A percentile compares a stretch with the other conserved stretches of the same genome.
These are phyloP conservation scores for Poecile montanus DNA, from an alignment of 2,797 vertebrate species.

Conservation along the genomic window DNA sequence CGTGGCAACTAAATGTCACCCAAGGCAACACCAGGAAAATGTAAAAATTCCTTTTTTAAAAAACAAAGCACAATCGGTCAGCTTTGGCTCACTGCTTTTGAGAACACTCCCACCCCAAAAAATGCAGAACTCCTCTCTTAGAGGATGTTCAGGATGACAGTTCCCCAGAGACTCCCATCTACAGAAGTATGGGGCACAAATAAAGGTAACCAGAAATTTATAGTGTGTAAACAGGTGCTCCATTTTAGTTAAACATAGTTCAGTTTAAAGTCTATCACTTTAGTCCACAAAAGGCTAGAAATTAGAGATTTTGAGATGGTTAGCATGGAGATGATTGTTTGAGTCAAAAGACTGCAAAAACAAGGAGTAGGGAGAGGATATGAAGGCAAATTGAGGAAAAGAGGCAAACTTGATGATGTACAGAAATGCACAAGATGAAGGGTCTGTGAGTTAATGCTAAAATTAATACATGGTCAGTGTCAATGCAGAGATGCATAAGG, in stretches of 20 bases:
- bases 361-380: background rate
- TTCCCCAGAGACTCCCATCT: fast-evolving
- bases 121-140: no score
- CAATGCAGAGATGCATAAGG: background rate
- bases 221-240: fast-evolving
- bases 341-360: background rate
- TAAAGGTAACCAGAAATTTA: background rate
- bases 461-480: background rate
- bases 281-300: background rate
- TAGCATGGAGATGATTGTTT: background rate
- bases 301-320: background rate
- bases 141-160: background rate
- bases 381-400: background rate
- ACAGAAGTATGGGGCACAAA: background rate
- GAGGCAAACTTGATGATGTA: background rate
- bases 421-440: background rate
- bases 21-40: background rate
- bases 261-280: background rate
- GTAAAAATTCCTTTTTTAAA: no score
- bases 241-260: background rate
- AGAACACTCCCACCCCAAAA: background rate
- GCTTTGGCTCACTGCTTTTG: background rate
- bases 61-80: background rate
- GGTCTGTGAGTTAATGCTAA: background rate
- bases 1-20: fast-evolving